Percentiles rank a stretch among this genome's conserved stretches.
Evolutionary conservation across 2,888 invertebrate genomes (phyloP).

Genomic region (Gymnosoma rotundatum): DNA sequence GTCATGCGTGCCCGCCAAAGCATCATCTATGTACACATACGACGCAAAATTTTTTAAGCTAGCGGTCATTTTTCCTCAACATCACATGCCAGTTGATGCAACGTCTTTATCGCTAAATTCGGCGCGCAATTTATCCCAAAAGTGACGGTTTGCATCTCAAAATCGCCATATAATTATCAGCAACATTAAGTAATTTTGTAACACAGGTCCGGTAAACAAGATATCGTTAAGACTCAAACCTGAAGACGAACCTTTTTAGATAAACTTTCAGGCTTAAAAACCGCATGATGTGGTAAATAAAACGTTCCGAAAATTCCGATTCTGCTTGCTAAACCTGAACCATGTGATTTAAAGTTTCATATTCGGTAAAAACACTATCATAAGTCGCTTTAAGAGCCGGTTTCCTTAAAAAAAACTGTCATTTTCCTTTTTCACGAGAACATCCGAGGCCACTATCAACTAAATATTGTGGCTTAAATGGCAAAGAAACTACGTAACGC

Average conservation of each 20-base stretch:
- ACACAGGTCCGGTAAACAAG: background rate
- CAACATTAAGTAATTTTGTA: constrained; percentile 4
- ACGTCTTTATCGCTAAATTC: background rate
- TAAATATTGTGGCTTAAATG: constrained; percentile 20
- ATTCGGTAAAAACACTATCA: background rate
- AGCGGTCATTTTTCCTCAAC: background rate
- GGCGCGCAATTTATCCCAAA: background rate
- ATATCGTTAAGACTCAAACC: constrained; percentile 11
- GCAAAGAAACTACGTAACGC: background rate
- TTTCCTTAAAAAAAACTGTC: constrained; percentile 1
- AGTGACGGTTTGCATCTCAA: background rate
- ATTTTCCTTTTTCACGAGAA: background rate
- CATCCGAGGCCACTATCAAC: background rate
- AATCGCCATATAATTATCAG: constrained; percentile 20
- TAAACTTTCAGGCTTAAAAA: constrained; percentile 9
- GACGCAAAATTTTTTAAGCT: too few species aligned
- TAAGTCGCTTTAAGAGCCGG: background rate
- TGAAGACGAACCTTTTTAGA: constrained; percentile 8
- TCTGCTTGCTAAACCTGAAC: background rate
- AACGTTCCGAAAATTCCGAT: background rate
- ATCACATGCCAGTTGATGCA: background rate
- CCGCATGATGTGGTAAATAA: constrained; percentile 38
- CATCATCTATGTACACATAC: constrained; percentile 29
- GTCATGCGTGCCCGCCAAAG: constrained; percentile 26
- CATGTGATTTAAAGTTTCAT: background rate